Evolutionary conservation across 2,113 vertebrate species (phyloP).

Genomic region (Lophura nycthemera): DNA sequence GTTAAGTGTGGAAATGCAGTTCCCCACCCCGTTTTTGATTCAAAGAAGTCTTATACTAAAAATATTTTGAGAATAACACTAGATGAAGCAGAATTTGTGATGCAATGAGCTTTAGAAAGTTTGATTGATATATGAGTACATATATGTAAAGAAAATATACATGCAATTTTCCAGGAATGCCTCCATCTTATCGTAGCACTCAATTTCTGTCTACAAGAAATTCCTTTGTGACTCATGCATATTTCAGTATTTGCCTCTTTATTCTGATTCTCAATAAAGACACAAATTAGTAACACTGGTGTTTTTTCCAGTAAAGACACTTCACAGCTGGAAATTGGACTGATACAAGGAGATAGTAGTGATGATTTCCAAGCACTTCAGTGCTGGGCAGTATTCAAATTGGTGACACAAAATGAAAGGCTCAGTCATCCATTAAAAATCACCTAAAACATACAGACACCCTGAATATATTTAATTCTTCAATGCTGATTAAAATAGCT

Average conservation of each 20-base stretch:
- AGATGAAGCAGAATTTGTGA: neutral
- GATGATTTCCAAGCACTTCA: neutral
- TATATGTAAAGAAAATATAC: fast-evolving
- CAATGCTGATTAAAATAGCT: constrained; percentile 61
- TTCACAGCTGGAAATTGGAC: neutral
- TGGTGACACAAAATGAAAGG: neutral
- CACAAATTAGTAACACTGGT: neutral
- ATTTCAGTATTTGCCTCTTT: neutral
- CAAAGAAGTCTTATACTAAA: neutral
- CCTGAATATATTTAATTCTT: constrained; percentile 20
- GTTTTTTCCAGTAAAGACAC: neutral
- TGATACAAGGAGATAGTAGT: neutral
- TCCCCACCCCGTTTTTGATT: neutral
- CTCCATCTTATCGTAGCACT: neutral
- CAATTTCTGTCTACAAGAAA: neutral
- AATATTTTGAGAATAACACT: neutral
- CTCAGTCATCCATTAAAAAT: neutral
- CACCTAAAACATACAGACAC: neutral
- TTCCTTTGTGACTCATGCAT: neutral
- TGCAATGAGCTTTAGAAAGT: neutral
- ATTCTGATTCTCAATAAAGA: neutral
- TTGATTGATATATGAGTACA: neutral
- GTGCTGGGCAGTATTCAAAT: neutral
- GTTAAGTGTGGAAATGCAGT: neutral
- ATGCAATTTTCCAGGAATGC: neutral